phyloP scores from a whole-genome alignment of 2,797 vertebrate species.

The Platyrinchus mystaceus region DNA sequence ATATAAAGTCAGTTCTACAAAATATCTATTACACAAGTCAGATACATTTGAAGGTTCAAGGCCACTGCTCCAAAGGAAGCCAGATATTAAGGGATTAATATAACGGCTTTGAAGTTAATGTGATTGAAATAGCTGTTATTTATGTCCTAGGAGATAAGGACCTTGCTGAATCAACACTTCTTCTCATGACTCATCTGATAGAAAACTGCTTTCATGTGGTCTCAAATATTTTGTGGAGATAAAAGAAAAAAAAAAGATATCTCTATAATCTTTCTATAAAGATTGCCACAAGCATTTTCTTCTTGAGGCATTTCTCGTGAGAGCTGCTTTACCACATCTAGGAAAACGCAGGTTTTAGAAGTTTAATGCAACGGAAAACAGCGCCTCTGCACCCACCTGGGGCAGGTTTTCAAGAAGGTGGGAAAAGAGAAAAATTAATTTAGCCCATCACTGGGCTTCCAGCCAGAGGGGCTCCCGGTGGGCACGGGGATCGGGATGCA shows the following conservation, averaged over 20 bases:
- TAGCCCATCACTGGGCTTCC: neutral
- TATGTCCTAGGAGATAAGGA: neutral
- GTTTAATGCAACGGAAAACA: neutral
- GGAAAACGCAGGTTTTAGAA: neutral
- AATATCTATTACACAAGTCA: neutral
- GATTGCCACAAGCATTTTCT: neutral
- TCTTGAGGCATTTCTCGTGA: neutral
- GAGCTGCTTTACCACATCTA: neutral
- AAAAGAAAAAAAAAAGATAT: accelerated
- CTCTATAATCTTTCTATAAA: neutral
- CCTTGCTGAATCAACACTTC: neutral
- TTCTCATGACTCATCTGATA: neutral
- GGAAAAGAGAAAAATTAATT: neutral
- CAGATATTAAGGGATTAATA: neutral
- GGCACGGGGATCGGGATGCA: accelerated
- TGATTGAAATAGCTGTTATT: neutral
- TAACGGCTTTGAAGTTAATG: neutral
- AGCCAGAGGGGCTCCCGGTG: accelerated
- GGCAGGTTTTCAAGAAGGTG: neutral
- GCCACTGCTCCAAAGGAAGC: neutral
- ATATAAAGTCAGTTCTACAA: neutral
- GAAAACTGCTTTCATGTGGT: neutral
- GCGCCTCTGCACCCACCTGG: neutral
- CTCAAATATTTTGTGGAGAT: accelerated
- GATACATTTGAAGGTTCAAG: neutral